Evolutionary conservation across 2,113 vertebrate genomes (phyloP), one percentile per base, ranked within the genome.

Genomic region (Phalacrocorax aristotelis): DNA sequence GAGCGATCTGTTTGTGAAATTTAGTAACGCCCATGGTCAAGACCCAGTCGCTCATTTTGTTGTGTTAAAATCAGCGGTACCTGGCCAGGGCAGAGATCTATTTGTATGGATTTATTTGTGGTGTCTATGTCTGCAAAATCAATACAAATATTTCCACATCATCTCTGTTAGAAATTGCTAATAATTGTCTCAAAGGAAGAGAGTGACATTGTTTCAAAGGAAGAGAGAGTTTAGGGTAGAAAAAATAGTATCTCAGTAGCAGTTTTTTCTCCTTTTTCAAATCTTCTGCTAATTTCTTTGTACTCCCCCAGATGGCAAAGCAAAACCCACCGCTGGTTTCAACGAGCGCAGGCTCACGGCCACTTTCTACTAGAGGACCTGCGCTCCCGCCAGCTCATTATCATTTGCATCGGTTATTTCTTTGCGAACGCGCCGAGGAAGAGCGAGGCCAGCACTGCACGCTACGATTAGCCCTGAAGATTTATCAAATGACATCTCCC

Each of bases 391-490:
- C 10, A 36, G 19, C 38, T 44, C 58, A 0, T 13, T 10, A 16
- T 13, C 64, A 1, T 10, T 29, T 2, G 20, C 42, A 3, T 1
- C 0, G 32, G 7, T 30, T 27, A 57, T 6, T 30, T 7, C 19
- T 15, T 26, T 13, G 27, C 0, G 19, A 32, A 5, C 30, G 34
- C 14, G 42, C 21, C 7, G 7, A 19, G 26, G 26, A 19, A 26
- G 21, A 6, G 1, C 0, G 1, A 13, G 27, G n/a, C 66, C 65
- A 34, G 6, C 46, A 4, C 52, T 5, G 27, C 32, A 3, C 21
- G 0, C 58, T 0, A 25, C 13, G 0, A 44, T 26, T 11, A 10
- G 27, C 44, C 49, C 44, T 17, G 36, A 4, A 34, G 38, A 6
- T 16, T 5, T 10, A 22, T 8, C 13, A 9, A 34, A 20, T 3